A percentile compares a stretch with the other conserved stretches of the same genome.
Evolutionary conservation across 2,888 invertebrate genomes (phyloP).

Genomic region (Synergus japonicus): DNA sequence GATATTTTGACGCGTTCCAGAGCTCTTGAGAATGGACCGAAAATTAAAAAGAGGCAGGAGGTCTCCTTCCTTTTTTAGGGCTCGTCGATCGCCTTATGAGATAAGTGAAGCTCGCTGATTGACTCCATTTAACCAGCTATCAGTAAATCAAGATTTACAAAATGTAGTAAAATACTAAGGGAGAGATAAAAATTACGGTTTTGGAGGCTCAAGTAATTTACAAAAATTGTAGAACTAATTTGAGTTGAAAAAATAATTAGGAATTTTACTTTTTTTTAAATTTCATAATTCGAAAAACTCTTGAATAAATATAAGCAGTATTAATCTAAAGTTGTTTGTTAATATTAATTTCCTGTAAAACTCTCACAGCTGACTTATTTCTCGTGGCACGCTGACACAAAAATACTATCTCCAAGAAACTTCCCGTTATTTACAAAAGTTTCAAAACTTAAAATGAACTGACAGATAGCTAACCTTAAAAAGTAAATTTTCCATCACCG

Average conservation of each 20-base stretch:
- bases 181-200: background rate
- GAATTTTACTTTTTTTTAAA: no score
- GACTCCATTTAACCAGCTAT: conserved; percentile 2
- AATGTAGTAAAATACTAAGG: background rate
- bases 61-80: background rate
- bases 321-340: no score
- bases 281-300: no score
- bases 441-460: background rate
- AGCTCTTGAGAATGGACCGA: conserved; percentile 5
- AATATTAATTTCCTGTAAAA: no score
- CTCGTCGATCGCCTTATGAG: background rate
- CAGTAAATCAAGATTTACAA: conserved; percentile 13
- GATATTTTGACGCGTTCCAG: conserved; percentile 19
- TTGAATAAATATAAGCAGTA: no score
- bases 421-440: no score
- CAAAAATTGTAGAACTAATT: background rate
- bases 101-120: conserved; percentile 13
- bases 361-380: no score
- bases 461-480: background rate
- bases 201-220: background rate
- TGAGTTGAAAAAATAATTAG: no score
- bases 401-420: no score
- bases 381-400: no score
- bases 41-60: conserved; percentile 35
- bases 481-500: background rate